phyloP scores from a whole-genome alignment of 2,888 invertebrate genomes.

The Plutella xylostella region DNA sequence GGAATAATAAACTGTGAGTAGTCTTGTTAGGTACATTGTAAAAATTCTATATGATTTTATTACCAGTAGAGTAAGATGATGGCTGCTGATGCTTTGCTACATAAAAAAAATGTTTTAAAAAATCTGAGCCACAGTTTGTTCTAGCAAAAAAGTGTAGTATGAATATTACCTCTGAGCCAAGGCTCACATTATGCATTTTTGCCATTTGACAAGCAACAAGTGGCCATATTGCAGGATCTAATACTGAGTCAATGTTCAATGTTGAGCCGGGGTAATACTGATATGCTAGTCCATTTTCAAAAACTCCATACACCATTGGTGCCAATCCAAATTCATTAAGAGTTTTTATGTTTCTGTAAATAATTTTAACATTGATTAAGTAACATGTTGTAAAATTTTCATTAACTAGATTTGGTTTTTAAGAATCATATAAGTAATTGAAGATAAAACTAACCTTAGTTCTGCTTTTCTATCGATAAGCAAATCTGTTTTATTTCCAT shows the following conservation, averaged over 20 bases:
- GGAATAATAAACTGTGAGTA: no score
- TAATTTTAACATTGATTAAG: background rate
- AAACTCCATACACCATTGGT: conserved; percentile 89
- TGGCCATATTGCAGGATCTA: conserved; percentile 74
- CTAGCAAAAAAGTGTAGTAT: no score
- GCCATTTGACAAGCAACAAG: conserved; percentile 87
- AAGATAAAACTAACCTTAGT: conserved; percentile 62
- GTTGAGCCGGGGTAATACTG: conserved; percentile 87
- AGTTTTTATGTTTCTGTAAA: conserved; percentile 48
- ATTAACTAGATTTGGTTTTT: background rate
- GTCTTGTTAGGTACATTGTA: no score
- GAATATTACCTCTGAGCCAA: conserved; percentile 47
- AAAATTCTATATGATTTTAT: no score
- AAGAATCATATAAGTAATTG: conserved; percentile 3
- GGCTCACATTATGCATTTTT: conserved; percentile 77
- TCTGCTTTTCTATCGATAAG: conserved; percentile 91
- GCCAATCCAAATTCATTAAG: conserved; percentile 80
- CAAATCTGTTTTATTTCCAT: conserved; percentile 93
- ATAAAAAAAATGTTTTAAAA: no score
- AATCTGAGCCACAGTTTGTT: no score
- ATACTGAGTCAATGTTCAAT: conserved; percentile 74
- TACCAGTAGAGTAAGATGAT: no score
- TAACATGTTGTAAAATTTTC: background rate
- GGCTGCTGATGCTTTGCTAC: no score
- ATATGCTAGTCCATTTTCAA: conserved; percentile 94